Conservation (phyloP, 2,888 invertebrate genomes). For the Diarsia rubi region DNA sequence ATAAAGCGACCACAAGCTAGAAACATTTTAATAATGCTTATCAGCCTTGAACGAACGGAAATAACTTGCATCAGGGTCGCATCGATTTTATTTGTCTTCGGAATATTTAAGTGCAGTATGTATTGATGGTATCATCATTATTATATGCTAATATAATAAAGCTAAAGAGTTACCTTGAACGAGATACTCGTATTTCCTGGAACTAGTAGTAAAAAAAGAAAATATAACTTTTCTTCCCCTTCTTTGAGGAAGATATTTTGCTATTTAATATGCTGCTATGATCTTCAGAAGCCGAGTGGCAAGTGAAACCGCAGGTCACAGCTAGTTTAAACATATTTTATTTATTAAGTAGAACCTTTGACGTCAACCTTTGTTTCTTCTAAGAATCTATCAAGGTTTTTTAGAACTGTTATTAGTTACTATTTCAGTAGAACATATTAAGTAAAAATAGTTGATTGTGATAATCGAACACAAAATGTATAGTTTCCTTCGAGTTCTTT, state of each 20-base stretch:
- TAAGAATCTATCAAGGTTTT: conserved; percentile 38
- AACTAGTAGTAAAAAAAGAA: not conserved
- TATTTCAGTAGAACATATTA: conserved; percentile 1
- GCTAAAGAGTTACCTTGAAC: not conserved
- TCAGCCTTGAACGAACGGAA: conserved; percentile 84
- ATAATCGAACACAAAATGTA: not conserved
- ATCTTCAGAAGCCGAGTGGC: not conserved
- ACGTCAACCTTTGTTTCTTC: conserved; percentile 40
- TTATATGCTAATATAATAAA: not conserved
- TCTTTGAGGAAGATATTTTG: not conserved
- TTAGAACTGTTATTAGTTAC: conserved; percentile 14
- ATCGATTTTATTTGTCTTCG: conserved; percentile 85
- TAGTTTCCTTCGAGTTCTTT: conserved; percentile 32
- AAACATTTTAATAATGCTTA: conserved; percentile 79
- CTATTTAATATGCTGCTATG: not conserved
- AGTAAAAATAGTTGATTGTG: conserved; percentile 4
- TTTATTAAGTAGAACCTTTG: conserved; percentile 40
- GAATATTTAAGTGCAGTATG: conserved; percentile 73
- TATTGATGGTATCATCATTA: conserved; percentile 57
- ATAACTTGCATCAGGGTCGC: conserved; percentile 85
- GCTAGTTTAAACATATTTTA: conserved; percentile 42
- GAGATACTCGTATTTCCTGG: not conserved
- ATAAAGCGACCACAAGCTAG: conserved; percentile 55
- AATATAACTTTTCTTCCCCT: not conserved
- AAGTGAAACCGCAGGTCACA: not conserved